phyloP scores from a whole-genome alignment of 1,140 invertebrate species.

The Bombus confusus region DNA sequence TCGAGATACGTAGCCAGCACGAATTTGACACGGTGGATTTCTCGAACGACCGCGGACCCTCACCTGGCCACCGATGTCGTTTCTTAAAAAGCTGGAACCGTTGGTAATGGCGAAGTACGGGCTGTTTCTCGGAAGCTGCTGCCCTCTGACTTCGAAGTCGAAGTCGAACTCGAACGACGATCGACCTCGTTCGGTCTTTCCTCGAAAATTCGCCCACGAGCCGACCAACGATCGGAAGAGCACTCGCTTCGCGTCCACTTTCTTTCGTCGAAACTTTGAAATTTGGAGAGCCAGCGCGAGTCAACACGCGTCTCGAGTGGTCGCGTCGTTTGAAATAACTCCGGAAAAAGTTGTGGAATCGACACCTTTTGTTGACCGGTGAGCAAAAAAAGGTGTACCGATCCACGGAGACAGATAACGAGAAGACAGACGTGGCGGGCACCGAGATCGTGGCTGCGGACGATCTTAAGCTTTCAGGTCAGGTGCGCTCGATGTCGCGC shows the following conservation, averaged over 20 bases:
- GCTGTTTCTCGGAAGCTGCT: slow-evolving; percentile 62
- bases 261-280: neutral
- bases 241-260: neutral
- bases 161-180: slow-evolving; percentile 26
- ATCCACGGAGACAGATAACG: slow-evolving; percentile 66
- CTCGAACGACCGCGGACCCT: slow-evolving; percentile 52
- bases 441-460: slow-evolving; percentile 41
- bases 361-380: slow-evolving; percentile 58
- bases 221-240: neutral
- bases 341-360: slow-evolving; percentile 56
- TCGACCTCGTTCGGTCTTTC: slow-evolving; percentile 3
- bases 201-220: neutral
- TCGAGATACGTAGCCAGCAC: slow-evolving; percentile 58
- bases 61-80: slow-evolving; percentile 59
- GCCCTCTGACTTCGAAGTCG: slow-evolving; percentile 51
- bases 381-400: slow-evolving; percentile 65
- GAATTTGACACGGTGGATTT: slow-evolving; percentile 70
- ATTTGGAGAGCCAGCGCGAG: neutral
- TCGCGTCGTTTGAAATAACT: neutral
- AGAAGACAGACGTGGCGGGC: slow-evolving; percentile 52
- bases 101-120: slow-evolving; percentile 37
- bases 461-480: slow-evolving; percentile 73
- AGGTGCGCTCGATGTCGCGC: slow-evolving; percentile 71
- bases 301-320: neutral
- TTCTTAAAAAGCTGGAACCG: slow-evolving; percentile 40